Conservation (phyloP, 2,113 vertebrate genomes). For the Odocoileus hemionus region DNA sequence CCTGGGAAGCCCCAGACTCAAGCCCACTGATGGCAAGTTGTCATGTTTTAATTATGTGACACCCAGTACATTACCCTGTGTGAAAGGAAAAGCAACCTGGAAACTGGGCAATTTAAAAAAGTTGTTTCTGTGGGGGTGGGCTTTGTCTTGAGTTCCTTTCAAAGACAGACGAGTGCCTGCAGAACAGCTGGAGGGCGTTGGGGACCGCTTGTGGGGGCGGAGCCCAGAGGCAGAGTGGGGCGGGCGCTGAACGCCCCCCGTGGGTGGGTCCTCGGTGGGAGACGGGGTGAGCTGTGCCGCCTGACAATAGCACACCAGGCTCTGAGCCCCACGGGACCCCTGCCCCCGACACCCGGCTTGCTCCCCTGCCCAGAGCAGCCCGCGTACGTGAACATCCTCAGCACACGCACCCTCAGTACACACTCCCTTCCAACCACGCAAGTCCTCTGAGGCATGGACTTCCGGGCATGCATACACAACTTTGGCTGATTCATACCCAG, state of each 20-base stretch:
- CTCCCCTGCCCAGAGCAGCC: background rate
- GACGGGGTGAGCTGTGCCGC: fast-evolving
- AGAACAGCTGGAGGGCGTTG: fast-evolving
- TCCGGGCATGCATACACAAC: fast-evolving
- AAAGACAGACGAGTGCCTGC: too few relatives aligned
- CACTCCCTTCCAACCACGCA: too few relatives aligned
- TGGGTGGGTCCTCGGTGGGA: background rate
- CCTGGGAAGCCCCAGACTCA: background rate
- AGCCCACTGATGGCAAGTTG: fast-evolving
- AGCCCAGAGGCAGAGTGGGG: background rate
- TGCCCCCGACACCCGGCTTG: background rate
- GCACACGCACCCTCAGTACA: too few relatives aligned
- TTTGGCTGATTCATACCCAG: fast-evolving
- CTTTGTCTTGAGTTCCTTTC: background rate
- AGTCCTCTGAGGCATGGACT: fast-evolving
- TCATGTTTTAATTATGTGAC: background rate
- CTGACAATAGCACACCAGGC: fast-evolving
- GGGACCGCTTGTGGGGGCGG: fast-evolving
- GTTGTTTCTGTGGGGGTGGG: background rate
- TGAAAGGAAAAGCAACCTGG: background rate
- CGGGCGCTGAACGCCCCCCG: fast-evolving
- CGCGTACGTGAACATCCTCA: fast-evolving
- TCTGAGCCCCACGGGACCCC: fast-evolving
- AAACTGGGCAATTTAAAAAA: too few relatives aligned
- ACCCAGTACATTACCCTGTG: fast-evolving